phyloP scores from a whole-genome alignment of 2,113 vertebrate species.

The Aplodontia rufa region DNA sequence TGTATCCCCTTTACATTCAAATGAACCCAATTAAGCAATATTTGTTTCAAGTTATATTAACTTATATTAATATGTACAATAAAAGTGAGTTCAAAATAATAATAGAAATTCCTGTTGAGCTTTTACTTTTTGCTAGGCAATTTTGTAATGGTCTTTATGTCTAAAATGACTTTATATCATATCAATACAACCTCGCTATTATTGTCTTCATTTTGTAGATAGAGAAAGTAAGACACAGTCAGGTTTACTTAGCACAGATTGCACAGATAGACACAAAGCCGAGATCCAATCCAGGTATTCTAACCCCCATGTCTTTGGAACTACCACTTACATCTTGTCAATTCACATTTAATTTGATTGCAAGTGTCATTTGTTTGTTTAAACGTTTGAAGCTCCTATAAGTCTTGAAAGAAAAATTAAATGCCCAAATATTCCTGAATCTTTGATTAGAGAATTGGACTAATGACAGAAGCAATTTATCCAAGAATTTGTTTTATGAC shows the following conservation, averaged over 20 bases:
- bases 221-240: neutral
- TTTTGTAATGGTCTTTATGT: neutral
- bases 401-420: neutral
- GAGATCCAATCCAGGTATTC: neutral
- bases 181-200: neutral
- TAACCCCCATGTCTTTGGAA: neutral
- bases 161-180: neutral
- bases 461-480: neutral
- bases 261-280: neutral
- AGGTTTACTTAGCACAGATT: neutral
- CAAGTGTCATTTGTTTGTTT: neutral
- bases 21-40: neutral
- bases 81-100: conserved; percentile 9
- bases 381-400: neutral
- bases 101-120: neutral
- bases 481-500: neutral
- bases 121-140: neutral
- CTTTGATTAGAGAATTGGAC: neutral
- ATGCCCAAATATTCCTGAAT: neutral
- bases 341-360: neutral
- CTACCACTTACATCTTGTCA: neutral
- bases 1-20: neutral
- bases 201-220: neutral
- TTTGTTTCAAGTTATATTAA: neutral
- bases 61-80: neutral